Conservation (phyloP, 2,888 invertebrate species). For the Volucella bombylans region DNA sequence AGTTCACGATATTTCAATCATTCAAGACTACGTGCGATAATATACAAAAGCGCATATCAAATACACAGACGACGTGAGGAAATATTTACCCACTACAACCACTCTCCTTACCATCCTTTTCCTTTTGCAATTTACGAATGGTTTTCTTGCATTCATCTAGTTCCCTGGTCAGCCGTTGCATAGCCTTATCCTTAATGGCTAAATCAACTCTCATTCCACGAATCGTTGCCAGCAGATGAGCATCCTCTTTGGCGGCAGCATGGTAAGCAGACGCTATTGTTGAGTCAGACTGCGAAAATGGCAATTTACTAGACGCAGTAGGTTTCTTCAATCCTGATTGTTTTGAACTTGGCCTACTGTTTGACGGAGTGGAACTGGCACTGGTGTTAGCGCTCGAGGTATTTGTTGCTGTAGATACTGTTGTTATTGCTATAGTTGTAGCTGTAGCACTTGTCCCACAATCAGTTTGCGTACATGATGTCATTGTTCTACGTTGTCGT, state of each 20-base stretch:
- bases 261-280: slow-evolving; percentile 78
- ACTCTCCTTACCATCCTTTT: slow-evolving; percentile 85
- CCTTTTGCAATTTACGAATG: slow-evolving; percentile 89
- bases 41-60: background rate
- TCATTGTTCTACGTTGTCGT: slow-evolving; percentile 64
- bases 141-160: slow-evolving; percentile 90
- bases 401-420: slow-evolving; percentile 77
- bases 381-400: slow-evolving; percentile 82
- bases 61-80: background rate
- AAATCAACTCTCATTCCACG: slow-evolving; percentile 90
- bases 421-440: slow-evolving; percentile 75
- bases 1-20: slow-evolving; percentile 19
- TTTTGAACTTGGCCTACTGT: slow-evolving; percentile 81
- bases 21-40: background rate
- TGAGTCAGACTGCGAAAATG: slow-evolving; percentile 84
- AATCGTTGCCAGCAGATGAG: slow-evolving; percentile 90
- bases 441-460: slow-evolving; percentile 76
- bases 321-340: slow-evolving; percentile 83
- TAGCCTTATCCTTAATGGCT: slow-evolving; percentile 88
- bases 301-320: slow-evolving; percentile 82
- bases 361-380: slow-evolving; percentile 81
- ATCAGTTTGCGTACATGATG: slow-evolving; percentile 75
- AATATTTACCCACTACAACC: slow-evolving; percentile 2
- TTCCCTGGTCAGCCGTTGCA: slow-evolving; percentile 88
- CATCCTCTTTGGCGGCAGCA: slow-evolving; percentile 86